phyloP scores from a whole-genome alignment of 2,797 vertebrate species.

The Helostoma temminkii region DNA sequence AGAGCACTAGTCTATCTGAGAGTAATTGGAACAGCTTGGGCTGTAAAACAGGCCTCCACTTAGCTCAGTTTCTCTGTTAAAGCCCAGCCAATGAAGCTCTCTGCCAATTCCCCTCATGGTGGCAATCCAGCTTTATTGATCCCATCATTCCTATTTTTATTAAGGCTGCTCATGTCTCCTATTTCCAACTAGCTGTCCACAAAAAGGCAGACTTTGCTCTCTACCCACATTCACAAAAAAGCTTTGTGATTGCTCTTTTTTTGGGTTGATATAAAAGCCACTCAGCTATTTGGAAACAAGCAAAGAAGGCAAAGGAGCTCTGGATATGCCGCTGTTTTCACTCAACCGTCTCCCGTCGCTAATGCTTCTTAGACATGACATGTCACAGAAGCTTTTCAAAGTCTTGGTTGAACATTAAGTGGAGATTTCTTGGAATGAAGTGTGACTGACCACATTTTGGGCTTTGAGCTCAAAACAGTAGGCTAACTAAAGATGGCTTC shows the following conservation, averaged over 20 bases:
- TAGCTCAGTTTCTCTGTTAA: constrained; percentile 62
- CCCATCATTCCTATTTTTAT: constrained; percentile 71
- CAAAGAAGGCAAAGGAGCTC: background rate
- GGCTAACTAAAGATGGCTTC: constrained; percentile 23
- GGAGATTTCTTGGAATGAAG: constrained; percentile 1
- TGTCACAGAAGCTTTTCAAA: constrained; percentile 20
- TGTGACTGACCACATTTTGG: background rate
- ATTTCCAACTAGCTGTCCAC: constrained; percentile 37
- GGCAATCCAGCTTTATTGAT: constrained; percentile 75
- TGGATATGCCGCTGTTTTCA: constrained; percentile 4
- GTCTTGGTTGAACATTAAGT: constrained; percentile 31
- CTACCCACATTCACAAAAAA: constrained; percentile 11
- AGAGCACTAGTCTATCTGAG: constrained; percentile 58
- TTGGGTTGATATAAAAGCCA: constrained; percentile 35
- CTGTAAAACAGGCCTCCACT: constrained; percentile 59
- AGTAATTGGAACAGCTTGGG: constrained; percentile 61
- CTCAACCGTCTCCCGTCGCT: constrained; percentile 14
- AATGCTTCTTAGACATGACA: constrained; percentile 22
- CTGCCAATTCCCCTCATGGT: constrained; percentile 67
- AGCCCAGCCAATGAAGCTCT: constrained; percentile 53
- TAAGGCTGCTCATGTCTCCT: constrained; percentile 62
- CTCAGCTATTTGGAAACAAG: constrained; percentile 18
- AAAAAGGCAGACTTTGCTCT: constrained; percentile 25
- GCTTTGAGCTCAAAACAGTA: constrained; percentile 16
- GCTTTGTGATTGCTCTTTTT: constrained; percentile 30